These are phyloP conservation scores for Muntiacus reevesi DNA, from an alignment of 2,113 vertebrate species.

Conservation along the genomic window DNA sequence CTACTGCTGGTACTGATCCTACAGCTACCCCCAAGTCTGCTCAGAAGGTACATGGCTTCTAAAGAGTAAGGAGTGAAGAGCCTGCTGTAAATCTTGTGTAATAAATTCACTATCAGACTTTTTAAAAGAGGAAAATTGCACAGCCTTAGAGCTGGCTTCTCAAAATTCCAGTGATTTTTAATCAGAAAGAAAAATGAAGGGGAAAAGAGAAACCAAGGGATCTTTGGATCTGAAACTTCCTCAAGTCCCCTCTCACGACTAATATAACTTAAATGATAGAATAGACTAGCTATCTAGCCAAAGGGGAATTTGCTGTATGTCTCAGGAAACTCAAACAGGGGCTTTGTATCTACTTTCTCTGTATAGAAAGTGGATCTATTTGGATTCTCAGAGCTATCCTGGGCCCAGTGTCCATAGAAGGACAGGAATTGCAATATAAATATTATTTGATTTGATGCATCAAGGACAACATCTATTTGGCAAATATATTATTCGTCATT, in stretches of 20 bases:
- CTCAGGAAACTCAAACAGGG: not conserved
- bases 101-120: not conserved
- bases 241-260: not conserved
- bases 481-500: not conserved
- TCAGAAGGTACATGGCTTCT: not conserved
- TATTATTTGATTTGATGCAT: not conserved
- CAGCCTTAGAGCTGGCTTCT: not conserved
- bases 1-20: rapidly evolving
- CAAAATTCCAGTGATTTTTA: not conserved
- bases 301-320: not conserved
- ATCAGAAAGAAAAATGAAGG: not conserved
- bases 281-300: not conserved
- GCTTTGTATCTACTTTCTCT: not conserved
- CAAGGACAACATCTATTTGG: not conserved
- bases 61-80: not conserved
- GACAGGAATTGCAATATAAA: not conserved
- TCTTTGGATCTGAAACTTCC: not conserved
- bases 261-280: not conserved
- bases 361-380: not conserved
- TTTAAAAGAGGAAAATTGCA: not conserved
- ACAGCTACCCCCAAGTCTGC: not conserved
- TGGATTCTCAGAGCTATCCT: not conserved
- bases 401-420: not conserved
- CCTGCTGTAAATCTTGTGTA: not conserved
- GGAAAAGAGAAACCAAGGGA: not conserved